phyloP scores from a whole-genome alignment of 2,888 invertebrate species.

The Limnephilus marmoratus region DNA sequence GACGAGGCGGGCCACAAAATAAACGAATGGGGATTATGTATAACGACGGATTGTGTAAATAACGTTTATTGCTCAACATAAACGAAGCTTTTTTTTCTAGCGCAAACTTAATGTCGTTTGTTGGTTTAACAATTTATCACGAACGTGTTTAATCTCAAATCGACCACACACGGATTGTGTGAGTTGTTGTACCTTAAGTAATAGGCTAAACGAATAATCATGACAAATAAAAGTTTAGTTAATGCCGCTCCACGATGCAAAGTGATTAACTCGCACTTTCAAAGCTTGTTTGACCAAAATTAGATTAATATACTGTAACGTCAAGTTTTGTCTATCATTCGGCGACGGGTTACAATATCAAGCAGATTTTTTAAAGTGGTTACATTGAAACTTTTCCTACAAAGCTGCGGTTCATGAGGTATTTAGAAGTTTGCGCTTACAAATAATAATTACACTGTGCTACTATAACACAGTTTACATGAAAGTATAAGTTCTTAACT shows the following conservation, averaged over 20 bases:
- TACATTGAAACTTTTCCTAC: background rate
- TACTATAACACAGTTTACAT: background rate
- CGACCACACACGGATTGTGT: slow-evolving; percentile 38
- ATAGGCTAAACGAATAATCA: slow-evolving; percentile 31
- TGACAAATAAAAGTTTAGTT: slow-evolving; percentile 16
- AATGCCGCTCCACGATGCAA: background rate
- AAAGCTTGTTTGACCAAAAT: background rate
- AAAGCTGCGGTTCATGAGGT: background rate
- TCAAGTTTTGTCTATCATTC: background rate
- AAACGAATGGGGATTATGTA: slow-evolving; percentile 24
- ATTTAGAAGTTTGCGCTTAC: background rate
- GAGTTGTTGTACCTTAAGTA: slow-evolving; percentile 30
- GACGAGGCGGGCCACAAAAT: slow-evolving; percentile 17
- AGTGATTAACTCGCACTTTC: background rate
- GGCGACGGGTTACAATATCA: background rate
- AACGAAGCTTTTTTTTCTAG: slow-evolving; percentile 30
- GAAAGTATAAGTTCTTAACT: background rate
- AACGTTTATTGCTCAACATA: slow-evolving; percentile 29
- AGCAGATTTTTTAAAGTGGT: background rate
- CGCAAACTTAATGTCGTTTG: slow-evolving; percentile 37
- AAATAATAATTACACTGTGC: background rate
- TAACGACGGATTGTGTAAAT: slow-evolving; percentile 32
- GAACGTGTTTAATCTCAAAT: slow-evolving; percentile 36
- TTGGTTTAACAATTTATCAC: slow-evolving; percentile 45
- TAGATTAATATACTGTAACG: background rate